These are phyloP conservation scores for Thysanoteuthis rhombus DNA, from an alignment of 2,888 invertebrate species.

Conservation along the genomic window DNA sequence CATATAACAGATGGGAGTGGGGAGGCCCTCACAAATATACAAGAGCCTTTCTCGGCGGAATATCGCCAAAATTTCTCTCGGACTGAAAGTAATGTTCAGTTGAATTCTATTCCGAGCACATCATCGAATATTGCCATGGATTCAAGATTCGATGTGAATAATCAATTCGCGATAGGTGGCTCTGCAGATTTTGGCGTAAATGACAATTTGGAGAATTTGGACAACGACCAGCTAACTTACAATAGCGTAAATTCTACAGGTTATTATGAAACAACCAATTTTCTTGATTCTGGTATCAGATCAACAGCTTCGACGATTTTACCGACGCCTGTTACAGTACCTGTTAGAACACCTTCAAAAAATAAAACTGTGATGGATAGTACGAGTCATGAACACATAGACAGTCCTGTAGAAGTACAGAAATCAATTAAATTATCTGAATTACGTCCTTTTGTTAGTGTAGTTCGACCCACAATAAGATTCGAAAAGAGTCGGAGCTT, in stretches of 20 bases:
- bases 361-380: background rate
- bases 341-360: background rate
- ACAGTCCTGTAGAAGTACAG: background rate
- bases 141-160: background rate
- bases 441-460: background rate
- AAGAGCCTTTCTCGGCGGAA: too few species aligned
- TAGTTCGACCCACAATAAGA: background rate
- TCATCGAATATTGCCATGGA: background rate
- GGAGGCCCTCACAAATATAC: too few species aligned
- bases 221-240: background rate
- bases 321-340: background rate
- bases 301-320: background rate
- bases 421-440: background rate
- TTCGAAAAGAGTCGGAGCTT: background rate
- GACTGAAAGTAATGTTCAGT: too few species aligned
- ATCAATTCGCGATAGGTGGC: background rate
- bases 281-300: background rate
- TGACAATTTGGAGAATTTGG: background rate
- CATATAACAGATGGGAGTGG: too few species aligned
- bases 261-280: background rate
- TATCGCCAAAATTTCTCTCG: too few species aligned
- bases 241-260: background rate
- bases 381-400: background rate
- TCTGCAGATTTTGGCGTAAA: background rate
- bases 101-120: background rate